Conservation (phyloP, 2,888 invertebrate species). For the Thymelicus lineola region DNA sequence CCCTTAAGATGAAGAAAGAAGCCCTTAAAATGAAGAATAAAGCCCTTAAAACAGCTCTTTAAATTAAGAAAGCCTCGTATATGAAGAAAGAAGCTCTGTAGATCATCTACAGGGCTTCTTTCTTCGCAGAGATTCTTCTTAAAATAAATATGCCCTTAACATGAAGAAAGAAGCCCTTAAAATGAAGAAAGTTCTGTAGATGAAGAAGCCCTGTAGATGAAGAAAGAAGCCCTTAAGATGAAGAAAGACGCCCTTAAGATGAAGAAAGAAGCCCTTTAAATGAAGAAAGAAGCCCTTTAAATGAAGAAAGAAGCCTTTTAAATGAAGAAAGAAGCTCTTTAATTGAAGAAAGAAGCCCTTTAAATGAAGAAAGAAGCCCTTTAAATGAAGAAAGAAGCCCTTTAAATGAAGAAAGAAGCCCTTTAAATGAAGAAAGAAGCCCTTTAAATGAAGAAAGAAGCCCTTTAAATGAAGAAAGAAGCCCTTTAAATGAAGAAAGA, state of each 20-base stretch:
- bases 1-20: too few species aligned
- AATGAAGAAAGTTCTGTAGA: slow-evolving; percentile 37
- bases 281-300: neutral
- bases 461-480: slow-evolving; percentile 37
- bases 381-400: slow-evolving; percentile 18
- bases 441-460: slow-evolving; percentile 18
- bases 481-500: slow-evolving; percentile 22
- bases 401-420: slow-evolving; percentile 10
- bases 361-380: slow-evolving; percentile 21
- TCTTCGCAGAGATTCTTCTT: too few species aligned
- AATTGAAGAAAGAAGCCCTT: slow-evolving; percentile 3
- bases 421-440: neutral
- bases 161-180: slow-evolving; percentile 33
- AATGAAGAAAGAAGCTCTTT: neutral
- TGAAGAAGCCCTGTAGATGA: slow-evolving; percentile 15
- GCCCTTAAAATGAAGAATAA: too few species aligned
- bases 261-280: slow-evolving; percentile 1
- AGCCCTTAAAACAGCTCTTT: neutral
- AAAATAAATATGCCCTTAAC: neutral
- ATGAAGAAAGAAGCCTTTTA: neutral
- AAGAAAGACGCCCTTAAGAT: slow-evolving; percentile 21
- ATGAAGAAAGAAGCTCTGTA: neutral
- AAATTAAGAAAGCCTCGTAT: slow-evolving; percentile 17
- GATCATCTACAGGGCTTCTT: too few species aligned
- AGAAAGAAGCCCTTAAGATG: slow-evolving; percentile 31